Evolutionary conservation across 1,140 invertebrate genomes (phyloP).

Genomic region (Hypsibius dujardini): DNA sequence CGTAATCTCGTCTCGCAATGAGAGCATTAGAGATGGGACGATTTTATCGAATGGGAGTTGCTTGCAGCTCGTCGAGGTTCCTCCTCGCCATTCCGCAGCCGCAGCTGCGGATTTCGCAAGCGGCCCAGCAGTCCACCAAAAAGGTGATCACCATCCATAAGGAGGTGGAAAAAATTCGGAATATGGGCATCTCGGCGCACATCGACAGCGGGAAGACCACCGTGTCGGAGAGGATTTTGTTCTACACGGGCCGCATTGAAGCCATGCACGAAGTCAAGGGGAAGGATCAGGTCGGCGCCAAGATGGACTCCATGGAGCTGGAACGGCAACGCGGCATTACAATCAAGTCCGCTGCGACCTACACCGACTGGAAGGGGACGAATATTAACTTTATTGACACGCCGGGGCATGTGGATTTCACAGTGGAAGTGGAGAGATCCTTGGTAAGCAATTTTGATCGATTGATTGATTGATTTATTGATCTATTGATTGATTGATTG

Average conservation of each 20-base stretch:
- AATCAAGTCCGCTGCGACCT: slow-evolving; percentile 96
- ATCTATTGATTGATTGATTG: no score
- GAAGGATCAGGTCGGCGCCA: slow-evolving; percentile 93
- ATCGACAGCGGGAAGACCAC: slow-evolving; percentile 99
- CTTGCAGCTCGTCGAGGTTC: no score
- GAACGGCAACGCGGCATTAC: slow-evolving; percentile 95
- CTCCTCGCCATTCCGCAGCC: no score
- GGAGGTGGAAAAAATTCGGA: slow-evolving; percentile 60
- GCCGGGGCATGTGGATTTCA: slow-evolving; percentile 96
- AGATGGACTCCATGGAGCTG: slow-evolving; percentile 99
- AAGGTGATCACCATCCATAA: slow-evolving; percentile 15
- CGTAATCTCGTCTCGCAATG: no score
- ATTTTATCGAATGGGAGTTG: no score
- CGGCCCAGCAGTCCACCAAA: not conserved
- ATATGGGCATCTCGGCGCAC: slow-evolving; percentile 98
- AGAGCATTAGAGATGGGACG: no score
- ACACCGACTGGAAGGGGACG: slow-evolving; percentile 84
- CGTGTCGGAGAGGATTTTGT: slow-evolving; percentile 88
- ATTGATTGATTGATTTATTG: no score
- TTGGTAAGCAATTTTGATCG: slow-evolving; percentile 32
- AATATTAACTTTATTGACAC: slow-evolving; percentile 99
- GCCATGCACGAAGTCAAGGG: slow-evolving; percentile 97
- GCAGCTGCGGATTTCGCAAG: no score
- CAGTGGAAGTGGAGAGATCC: slow-evolving; percentile 92
- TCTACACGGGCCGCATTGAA: slow-evolving; percentile 83